phyloP scores from a whole-genome alignment of 2,888 invertebrate genomes.

The Mongoloraphidia duomilia region DNA sequence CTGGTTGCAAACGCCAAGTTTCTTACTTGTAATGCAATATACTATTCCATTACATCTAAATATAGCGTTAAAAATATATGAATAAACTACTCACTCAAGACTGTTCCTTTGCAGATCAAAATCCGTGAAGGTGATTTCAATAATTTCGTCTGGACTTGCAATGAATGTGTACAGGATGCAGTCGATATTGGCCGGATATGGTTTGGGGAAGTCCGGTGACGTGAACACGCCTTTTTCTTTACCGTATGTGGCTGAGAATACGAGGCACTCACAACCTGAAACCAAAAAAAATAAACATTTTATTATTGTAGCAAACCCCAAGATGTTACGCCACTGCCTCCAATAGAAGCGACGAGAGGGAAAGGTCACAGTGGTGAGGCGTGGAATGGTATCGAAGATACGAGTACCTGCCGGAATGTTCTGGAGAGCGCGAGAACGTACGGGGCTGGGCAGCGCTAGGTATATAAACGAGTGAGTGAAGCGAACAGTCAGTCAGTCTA shows the following conservation, averaged over 20 bases:
- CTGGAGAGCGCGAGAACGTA: too few species aligned
- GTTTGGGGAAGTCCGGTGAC: constrained; percentile 69
- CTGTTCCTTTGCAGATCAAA: constrained; percentile 58
- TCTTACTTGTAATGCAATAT: not conserved
- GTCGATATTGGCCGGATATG: constrained; percentile 57
- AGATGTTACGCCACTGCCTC: too few species aligned
- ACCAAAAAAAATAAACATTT: constrained; percentile 15
- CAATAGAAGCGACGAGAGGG: too few species aligned
- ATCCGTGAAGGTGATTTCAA: constrained; percentile 66
- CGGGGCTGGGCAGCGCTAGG: too few species aligned
- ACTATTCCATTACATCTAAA: not conserved
- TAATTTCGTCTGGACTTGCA: constrained; percentile 63
- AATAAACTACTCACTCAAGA: constrained; percentile 43
- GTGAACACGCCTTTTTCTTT: constrained; percentile 67
- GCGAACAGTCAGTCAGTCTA: too few species aligned
- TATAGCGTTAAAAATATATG: not conserved
- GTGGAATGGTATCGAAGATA: too few species aligned
- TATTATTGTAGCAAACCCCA: too few species aligned
- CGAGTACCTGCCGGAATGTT: too few species aligned
- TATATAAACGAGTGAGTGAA: too few species aligned
- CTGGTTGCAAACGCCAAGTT: not conserved
- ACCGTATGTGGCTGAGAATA: constrained; percentile 65
- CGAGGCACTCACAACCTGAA: constrained; percentile 72
- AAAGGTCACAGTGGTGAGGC: too few species aligned
- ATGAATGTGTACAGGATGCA: constrained; percentile 76